A percentile compares a stretch with the other conserved stretches of the same genome.
These are phyloP conservation scores for Rutpela maculata DNA, from an alignment of 2,888 invertebrate species.

Conservation along the genomic window DNA sequence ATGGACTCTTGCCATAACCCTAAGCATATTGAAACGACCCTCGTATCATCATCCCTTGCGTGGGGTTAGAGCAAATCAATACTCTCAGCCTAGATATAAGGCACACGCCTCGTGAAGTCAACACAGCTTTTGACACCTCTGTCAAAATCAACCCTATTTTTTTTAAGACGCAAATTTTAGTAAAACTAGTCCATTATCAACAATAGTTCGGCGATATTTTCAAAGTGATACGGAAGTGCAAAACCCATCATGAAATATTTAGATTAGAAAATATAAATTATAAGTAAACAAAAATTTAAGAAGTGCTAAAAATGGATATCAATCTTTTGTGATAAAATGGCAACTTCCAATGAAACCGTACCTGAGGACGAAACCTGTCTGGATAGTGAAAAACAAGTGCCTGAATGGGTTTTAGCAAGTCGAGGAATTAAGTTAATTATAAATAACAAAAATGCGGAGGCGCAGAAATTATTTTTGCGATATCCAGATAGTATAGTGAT, in stretches of 20 bases:
- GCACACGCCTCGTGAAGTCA: constrained; percentile 4
- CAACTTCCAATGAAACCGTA: constrained; percentile 19
- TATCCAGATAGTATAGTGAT: constrained; percentile 73
- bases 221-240: neutral
- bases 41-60: constrained; percentile 19
- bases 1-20: no score
- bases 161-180: constrained; percentile 33
- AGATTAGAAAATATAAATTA: neutral
- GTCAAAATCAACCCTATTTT: constrained; percentile 30
- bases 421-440: constrained; percentile 74
- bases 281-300: neutral
- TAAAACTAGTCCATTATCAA: neutral
- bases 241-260: neutral
- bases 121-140: constrained; percentile 26
- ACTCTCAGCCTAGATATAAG: neutral
- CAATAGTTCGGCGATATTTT: neutral
- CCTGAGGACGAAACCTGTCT: constrained; percentile 24
- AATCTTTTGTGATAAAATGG: constrained; percentile 22
- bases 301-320: constrained; percentile 5
- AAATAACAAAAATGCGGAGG: constrained; percentile 74
- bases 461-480: constrained; percentile 72
- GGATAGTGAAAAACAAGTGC: constrained; percentile 53
- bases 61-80: constrained; percentile 26
- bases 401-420: constrained; percentile 73
- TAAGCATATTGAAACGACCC: neutral